Base-by-base conservation (phyloP, 2,797 vertebrate species). In the Typhlichthys subterraneus region DNA sequence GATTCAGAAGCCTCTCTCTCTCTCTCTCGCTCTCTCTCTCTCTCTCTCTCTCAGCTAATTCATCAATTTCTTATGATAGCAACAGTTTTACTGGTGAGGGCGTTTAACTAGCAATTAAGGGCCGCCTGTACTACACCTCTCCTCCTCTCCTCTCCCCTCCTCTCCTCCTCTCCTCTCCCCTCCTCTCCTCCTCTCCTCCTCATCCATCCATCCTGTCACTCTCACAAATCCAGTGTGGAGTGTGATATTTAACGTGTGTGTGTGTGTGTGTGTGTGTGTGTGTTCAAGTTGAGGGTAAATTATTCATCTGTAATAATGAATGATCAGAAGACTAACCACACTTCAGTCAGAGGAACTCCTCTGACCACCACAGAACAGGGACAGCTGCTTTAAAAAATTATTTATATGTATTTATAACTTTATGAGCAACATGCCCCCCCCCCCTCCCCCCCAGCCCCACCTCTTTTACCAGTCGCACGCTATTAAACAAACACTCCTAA, bases 401-500 rank as follows among this genome's bases (percentile, higher is more conserved):
- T 38, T 38, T 38, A 38, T 38, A 1, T 38, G 6, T 38, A 38
- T 38, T 38, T 38, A 38, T 38, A 38, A 38, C 33, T 33, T 33
- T 38, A 38, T 7, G 33, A 38, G 33, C 33, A 38, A 1, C 33
- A 5, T 7, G 33, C 5, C 5, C 33, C 19, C 19, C 19, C 33
- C 33, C 0, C 1, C 1, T 7, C 58, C 47, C 52, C 8, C 60
- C 73, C 52, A 48, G 23, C 12, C 52, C 19, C 1, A 17, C 51
- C 50, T 65, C 46, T 12, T 17, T 19, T 8, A 12, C 31, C 86
- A 85, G 86, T 98, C 94, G 95, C 95, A 96, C 93, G 83, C 96
- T 97, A 98, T 99, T 99, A 98, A 98, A 97, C 95, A 98, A 99
- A 98, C 96, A 96, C 93, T 96, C 95, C 95, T 97, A 96, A 98